phyloP scores from a whole-genome alignment of 2,113 vertebrate species.

The Actenoides hombroni region DNA sequence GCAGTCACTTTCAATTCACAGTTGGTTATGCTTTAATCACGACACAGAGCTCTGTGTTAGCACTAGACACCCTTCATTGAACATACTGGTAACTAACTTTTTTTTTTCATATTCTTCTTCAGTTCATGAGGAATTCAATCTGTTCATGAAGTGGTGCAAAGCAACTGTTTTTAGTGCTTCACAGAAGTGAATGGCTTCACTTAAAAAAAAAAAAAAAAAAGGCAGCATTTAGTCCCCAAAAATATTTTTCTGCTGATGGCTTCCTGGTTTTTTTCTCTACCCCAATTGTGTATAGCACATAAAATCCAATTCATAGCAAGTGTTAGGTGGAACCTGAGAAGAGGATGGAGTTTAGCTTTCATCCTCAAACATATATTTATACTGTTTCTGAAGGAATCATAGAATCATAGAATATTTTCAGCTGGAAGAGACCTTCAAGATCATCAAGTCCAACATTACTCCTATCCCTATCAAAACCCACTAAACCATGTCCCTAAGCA shows the following conservation, averaged over 20 bases:
- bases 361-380: background rate
- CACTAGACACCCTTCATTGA: background rate
- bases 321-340: background rate
- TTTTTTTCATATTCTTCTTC: background rate
- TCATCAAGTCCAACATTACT: too few relatives aligned
- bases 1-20: background rate
- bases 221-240: background rate
- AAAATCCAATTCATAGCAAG: background rate
- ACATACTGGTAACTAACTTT: background rate
- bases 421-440: too few relatives aligned
- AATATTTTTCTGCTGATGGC: background rate
- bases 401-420: background rate
- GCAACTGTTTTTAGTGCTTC: background rate
- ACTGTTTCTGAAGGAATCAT: background rate
- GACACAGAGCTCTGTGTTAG: background rate
- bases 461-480: too few relatives aligned
- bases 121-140: background rate
- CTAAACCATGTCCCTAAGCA: too few relatives aligned
- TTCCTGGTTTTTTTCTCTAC: accelerated
- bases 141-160: background rate
- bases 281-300: background rate
- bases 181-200: background rate
- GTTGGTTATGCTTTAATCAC: background rate
- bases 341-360: background rate
- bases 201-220: background rate